Conservation (phyloP, 2,888 invertebrate genomes). For the Andrena bicolor region DNA sequence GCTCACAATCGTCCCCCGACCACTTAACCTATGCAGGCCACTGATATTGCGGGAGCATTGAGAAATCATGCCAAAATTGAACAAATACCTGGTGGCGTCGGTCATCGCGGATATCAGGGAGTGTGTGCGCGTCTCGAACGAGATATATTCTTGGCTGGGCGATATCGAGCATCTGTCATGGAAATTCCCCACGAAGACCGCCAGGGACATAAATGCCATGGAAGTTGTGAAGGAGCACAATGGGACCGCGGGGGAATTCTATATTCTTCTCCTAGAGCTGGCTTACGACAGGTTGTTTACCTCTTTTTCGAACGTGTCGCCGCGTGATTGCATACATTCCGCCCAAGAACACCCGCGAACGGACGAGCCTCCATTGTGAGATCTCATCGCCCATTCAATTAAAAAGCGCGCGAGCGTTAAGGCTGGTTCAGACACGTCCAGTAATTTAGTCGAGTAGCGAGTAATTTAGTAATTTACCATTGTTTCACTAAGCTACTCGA, state of each 20-base stretch:
- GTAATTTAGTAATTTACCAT: too few relatives aligned
- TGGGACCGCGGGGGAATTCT: slow-evolving; percentile 75
- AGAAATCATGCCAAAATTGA: slow-evolving; percentile 67
- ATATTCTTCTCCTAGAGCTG: slow-evolving; percentile 76
- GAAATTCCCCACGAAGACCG: slow-evolving; percentile 73
- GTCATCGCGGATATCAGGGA: slow-evolving; percentile 73
- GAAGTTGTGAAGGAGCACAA: slow-evolving; percentile 71
- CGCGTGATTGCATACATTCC: slow-evolving; percentile 57
- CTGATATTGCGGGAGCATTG: background rate
- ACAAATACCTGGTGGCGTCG: slow-evolving; percentile 70
- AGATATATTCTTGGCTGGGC: slow-evolving; percentile 71
- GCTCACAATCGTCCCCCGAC: slow-evolving; percentile 23
- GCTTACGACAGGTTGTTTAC: slow-evolving; percentile 79
- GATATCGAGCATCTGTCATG: slow-evolving; percentile 73
- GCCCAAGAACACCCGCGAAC: slow-evolving; percentile 21
- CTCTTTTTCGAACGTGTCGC: slow-evolving; percentile 20
- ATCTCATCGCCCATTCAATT: background rate
- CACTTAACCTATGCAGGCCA: slow-evolving; percentile 33
- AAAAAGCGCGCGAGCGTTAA: slow-evolving; percentile 17
- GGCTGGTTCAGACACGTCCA: too few relatives aligned
- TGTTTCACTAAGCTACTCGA: too few relatives aligned
- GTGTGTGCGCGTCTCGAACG: slow-evolving; percentile 65
- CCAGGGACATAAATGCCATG: slow-evolving; percentile 72
- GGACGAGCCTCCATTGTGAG: background rate
- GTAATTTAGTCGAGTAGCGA: too few relatives aligned